Evolutionary conservation across 1,140 invertebrate genomes (phyloP), one percentile per base, ranked within the genome.

Genomic region (Bombus pyrosoma): DNA sequence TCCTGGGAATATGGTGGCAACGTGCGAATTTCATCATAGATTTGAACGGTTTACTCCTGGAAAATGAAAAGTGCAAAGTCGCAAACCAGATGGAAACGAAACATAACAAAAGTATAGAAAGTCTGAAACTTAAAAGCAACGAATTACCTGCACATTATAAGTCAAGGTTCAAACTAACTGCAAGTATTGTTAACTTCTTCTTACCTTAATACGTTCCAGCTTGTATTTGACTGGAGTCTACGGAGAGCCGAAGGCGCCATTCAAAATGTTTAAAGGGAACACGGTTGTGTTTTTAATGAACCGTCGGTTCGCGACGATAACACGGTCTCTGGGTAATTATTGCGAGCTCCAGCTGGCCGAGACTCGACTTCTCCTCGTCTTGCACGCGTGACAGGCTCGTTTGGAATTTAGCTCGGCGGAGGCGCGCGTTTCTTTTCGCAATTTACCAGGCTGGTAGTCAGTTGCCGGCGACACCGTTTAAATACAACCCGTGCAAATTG

Each of bases 381-480:
- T 25, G 66, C 76, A 32, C 39, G 47, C 66, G 66, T 79, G 82
- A 79, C 75, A 34, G 53, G 12, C 37, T 71, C 39, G 75, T 72
- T 72, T 34, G 66, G 66, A 57, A 79, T 84, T 78, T 47, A 59
- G 22, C 15, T 47, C 37, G 47, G 22, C 18, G 77, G 34, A 57
- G 25, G n/a, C 2, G 83, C n/a, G 13, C 66, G 76, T 84, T 84
- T 84, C 76, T 84, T 84, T 79, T 79, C 64, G 47, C 22, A 47
- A 43, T 84, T 72, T 84, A 80, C n/a, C 37, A 22, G 34, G 18
- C 6, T n/a, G 28, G 18, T 28, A 68, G n/a, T 76, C 81, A 83
- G 81, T 77, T 77, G 81, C 62, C 43, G 37, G 62, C 62, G 81
- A 83, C 74, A 69, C 32, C 47, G 47, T 77, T 83, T 83, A 78